Percentiles rank a stretch among this genome's conserved stretches.
Conservation (phyloP, 2,797 vertebrate species). For the Manis pentadactyla region DNA sequence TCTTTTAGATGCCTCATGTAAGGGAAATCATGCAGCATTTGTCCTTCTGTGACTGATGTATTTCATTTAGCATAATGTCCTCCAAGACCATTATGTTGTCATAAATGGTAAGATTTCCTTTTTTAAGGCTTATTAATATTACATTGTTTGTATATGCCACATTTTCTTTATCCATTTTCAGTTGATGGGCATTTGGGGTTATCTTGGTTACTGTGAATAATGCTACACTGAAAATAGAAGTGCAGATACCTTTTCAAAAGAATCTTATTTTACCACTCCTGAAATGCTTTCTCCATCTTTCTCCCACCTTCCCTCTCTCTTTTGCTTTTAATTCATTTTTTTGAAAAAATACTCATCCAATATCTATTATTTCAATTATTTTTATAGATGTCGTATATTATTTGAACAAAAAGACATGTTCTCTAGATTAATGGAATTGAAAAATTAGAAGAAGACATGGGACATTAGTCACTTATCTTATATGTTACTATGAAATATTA, state of each 20-base stretch:
- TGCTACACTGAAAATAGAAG: not conserved
- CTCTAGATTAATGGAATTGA: not conserved
- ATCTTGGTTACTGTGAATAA: not conserved
- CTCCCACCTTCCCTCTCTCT: not conserved
- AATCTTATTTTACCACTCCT: not conserved
- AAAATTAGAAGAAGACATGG: not conserved
- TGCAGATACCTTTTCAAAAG: not conserved
- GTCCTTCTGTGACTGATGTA: no score
- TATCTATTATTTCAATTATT: not conserved
- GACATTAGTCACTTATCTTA: not conserved
- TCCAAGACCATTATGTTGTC: not conserved
- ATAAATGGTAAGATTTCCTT: not conserved
- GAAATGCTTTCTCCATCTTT: not conserved
- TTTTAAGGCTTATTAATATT: not conserved
- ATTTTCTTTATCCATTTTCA: not conserved
- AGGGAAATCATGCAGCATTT: not conserved
- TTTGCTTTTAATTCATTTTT: not conserved
- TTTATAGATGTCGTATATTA: not conserved
- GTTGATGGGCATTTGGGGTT: not conserved
- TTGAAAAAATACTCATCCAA: not conserved
- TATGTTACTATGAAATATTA: not conserved
- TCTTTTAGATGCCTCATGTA: not conserved
- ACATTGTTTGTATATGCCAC: not conserved
- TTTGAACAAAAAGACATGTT: not conserved
- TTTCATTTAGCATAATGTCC: not conserved